These are phyloP conservation scores for human (Homo sapiens) DNA, from an alignment of 2,113 vertebrate genomes.

Conservation along the genomic window GRCh38 chr21:19561001-19561500, in stretches of 20 bases:
- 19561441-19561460: too few relatives aligned
- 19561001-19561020: not conserved
- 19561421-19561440: too few relatives aligned
- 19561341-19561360: too few relatives aligned
- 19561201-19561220: not conserved
- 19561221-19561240: not conserved
- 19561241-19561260: not conserved
- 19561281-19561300: not conserved
- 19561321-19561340: too few relatives aligned
- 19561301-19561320: too few relatives aligned
- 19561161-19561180: not conserved
- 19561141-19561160: not conserved
- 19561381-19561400: too few relatives aligned
- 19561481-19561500: too few relatives aligned
- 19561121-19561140: not conserved
- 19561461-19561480: too few relatives aligned
- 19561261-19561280: not conserved
- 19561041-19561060: not conserved
- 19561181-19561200: not conserved
- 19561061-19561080: not conserved
- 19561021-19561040: not conserved
- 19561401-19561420: too few relatives aligned
- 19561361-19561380: too few relatives aligned
- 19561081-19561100: not conserved
- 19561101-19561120: not conserved